A percentile compares a stretch with the other conserved stretches of the same genome.
phyloP scores from a whole-genome alignment of 2,888 invertebrate species.

The Cephus spinipes region DNA sequence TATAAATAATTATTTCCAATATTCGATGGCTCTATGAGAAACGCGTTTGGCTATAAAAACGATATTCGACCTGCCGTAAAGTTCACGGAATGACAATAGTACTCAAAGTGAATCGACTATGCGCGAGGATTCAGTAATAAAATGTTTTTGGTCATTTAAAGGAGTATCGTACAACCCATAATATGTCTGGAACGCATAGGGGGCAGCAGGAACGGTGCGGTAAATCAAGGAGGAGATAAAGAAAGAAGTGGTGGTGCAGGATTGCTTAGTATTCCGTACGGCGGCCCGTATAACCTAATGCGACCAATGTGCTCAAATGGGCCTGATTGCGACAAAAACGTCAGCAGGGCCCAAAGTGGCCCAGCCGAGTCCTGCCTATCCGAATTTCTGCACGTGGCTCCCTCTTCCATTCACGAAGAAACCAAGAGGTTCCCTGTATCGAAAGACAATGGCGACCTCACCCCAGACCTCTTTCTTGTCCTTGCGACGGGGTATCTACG shows the following conservation, averaged over 20 bases:
- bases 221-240: slow-evolving; percentile 7
- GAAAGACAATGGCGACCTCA: background rate
- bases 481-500: background rate
- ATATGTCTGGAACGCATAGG: background rate
- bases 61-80: too few species aligned
- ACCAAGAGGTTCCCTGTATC: slow-evolving; percentile 13
- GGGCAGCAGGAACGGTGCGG: background rate
- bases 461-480: background rate
- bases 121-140: background rate
- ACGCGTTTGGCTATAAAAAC: too few species aligned
- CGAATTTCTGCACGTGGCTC: slow-evolving; percentile 4
- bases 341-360: background rate
- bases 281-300: slow-evolving; percentile 31
- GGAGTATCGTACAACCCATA: background rate
- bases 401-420: slow-evolving; percentile 30
- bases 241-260: slow-evolving; percentile 10
- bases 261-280: slow-evolving; percentile 33
- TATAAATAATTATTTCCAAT: background rate
- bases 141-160: background rate
- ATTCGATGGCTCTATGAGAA: too few species aligned
- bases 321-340: slow-evolving; percentile 39
- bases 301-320: slow-evolving; percentile 36
- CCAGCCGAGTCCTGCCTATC: slow-evolving; percentile 1
- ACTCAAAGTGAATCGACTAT: background rate
- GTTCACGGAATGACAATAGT: background rate